These are phyloP conservation scores for Homalodisca vitripennis DNA, from an alignment of 1,140 invertebrate species.

Conservation along the genomic window DNA sequence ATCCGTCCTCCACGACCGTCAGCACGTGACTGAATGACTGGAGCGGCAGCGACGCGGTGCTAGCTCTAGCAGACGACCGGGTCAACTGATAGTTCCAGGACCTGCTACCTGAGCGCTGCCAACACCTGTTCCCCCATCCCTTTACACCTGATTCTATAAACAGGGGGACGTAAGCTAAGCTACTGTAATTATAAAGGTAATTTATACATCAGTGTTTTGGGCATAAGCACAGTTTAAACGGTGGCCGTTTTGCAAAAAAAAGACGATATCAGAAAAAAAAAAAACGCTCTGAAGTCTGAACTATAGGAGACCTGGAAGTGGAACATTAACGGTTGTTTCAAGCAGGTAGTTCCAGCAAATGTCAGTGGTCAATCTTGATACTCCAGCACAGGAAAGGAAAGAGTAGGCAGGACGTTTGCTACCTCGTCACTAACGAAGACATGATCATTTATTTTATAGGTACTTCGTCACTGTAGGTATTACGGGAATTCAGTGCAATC, in stretches of 20 bases:
- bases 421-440: too few species aligned
- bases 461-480: too few species aligned
- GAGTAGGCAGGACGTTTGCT: too few species aligned
- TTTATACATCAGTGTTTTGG: too few species aligned
- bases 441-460: too few species aligned
- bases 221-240: too few species aligned
- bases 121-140: not conserved
- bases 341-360: not conserved
- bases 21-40: slow-evolving; percentile 7
- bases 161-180: not conserved
- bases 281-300: too few species aligned
- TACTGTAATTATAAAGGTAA: not conserved
- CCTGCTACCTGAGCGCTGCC: not conserved
- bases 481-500: too few species aligned
- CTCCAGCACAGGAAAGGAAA: too few species aligned
- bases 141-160: not conserved
- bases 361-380: not conserved
- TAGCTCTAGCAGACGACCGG: not conserved
- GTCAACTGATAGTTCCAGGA: slow-evolving; percentile 15
- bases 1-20: not conserved
- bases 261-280: too few species aligned
- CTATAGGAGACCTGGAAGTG: not conserved
- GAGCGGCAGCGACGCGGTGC: not conserved
- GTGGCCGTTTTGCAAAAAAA: too few species aligned
- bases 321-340: not conserved